Evolutionary conservation across 1,140 invertebrate species (phyloP).

Genomic region (Hyles vespertilio): DNA sequence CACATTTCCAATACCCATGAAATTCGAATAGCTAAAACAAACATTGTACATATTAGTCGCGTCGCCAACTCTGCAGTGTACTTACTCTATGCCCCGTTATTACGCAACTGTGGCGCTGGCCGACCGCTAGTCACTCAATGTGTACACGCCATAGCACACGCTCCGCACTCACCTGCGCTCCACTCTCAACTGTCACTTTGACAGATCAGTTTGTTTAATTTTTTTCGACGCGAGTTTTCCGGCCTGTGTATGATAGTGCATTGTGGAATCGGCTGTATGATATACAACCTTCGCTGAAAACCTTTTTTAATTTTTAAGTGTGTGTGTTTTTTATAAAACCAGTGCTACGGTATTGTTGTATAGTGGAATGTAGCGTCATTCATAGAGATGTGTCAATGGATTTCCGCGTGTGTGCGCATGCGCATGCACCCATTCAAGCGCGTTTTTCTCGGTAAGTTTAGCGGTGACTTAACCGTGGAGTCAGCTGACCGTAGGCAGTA

Average conservation of each 20-base stretch:
- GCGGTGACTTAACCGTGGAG: constrained; percentile 8
- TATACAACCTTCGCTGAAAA: too few relatives aligned
- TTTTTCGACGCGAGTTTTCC: too few relatives aligned
- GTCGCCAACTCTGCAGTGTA: constrained; percentile 34
- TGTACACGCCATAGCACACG: constrained; percentile 8
- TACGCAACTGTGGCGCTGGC: constrained; percentile 58
- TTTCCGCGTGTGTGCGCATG: constrained; percentile 27
- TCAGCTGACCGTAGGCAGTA: too few relatives aligned
- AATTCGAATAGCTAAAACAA: too few relatives aligned
- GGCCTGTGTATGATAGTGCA: too few relatives aligned
- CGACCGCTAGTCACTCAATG: constrained; percentile 59
- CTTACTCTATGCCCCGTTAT: constrained; percentile 65
- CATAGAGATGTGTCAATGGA: constrained; percentile 62
- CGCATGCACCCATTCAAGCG: constrained; percentile 37
- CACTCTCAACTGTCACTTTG: too few relatives aligned
- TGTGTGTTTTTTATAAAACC: constrained; percentile 1
- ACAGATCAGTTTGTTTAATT: too few relatives aligned
- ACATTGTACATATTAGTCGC: too few relatives aligned
- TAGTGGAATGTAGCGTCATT: constrained; percentile 27
- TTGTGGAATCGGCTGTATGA: too few relatives aligned
- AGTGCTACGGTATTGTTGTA: neutral
- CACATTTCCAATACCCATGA: too few relatives aligned
- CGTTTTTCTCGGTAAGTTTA: constrained; percentile 45
- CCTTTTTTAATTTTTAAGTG: neutral
- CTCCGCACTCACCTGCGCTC: too few relatives aligned